phyloP scores from a whole-genome alignment of 1,140 invertebrate species.

The Psilanteris sp. region DNA sequence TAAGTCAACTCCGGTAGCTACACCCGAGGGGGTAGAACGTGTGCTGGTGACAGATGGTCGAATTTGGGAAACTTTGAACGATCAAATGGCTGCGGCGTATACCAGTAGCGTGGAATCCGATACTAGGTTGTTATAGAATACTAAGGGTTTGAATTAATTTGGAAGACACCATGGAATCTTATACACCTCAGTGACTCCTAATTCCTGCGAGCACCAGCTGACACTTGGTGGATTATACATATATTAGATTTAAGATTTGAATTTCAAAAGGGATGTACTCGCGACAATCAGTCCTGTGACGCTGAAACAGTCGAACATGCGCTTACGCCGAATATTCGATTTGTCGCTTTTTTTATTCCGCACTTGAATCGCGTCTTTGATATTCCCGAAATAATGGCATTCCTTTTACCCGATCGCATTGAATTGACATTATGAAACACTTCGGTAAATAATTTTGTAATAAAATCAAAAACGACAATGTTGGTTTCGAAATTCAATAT shows the following conservation, averaged over 20 bases:
- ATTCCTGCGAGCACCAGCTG: constrained; percentile 60
- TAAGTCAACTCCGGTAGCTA: constrained; percentile 51
- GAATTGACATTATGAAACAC: too few relatives aligned
- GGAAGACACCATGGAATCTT: constrained; percentile 52
- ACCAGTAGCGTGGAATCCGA: constrained; percentile 63
- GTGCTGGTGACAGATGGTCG: constrained; percentile 64
- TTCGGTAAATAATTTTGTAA: too few relatives aligned
- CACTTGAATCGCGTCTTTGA: too few relatives aligned
- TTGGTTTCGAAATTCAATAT: neutral
- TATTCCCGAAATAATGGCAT: too few relatives aligned
- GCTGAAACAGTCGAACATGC: neutral
- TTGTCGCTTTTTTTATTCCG: too few relatives aligned
- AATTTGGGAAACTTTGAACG: constrained; percentile 57
- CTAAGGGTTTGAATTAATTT: constrained; percentile 55
- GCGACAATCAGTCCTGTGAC: constrained; percentile 1
- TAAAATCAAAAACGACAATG: neutral
- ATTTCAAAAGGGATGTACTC: constrained; percentile 8
- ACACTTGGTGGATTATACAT: constrained; percentile 37
- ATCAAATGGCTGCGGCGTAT: constrained; percentile 61
- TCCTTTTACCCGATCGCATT: too few relatives aligned
- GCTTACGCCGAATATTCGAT: too few relatives aligned
- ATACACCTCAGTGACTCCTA: constrained; percentile 52
- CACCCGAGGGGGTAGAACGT: constrained; percentile 49
- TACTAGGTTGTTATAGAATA: constrained; percentile 50
- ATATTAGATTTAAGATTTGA: constrained; percentile 41